Evolutionary conservation across 2,797 vertebrate species (phyloP).

Genomic region (Premnoplex brunnescens): DNA sequence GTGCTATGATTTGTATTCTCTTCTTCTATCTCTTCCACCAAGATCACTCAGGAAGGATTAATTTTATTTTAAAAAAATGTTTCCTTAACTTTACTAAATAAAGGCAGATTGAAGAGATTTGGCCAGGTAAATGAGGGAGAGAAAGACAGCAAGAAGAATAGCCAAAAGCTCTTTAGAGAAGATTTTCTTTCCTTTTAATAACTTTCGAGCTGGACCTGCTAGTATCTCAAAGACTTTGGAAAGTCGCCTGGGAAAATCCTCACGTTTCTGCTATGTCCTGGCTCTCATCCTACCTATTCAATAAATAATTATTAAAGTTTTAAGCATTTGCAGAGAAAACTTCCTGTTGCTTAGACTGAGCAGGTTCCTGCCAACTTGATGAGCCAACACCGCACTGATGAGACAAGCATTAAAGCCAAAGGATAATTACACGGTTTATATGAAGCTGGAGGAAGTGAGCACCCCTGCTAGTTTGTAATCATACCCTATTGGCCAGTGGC

Average conservation of each 20-base stretch:
- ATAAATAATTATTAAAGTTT: conserved; percentile 27
- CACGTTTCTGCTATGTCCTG: not conserved
- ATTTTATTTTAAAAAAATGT: not conserved
- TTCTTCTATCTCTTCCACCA: not conserved
- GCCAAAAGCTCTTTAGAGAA: not conserved
- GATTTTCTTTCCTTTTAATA: not conserved
- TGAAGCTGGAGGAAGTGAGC: not conserved
- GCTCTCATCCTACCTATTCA: conserved; percentile 1
- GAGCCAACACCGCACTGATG: not conserved
- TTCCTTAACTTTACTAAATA: conserved; percentile 3
- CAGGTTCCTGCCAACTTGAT: conserved; percentile 10
- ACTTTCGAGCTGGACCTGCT: not conserved
- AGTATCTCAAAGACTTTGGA: conserved; percentile 3
- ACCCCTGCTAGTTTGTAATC: conserved; percentile 3
- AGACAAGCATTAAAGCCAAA: not conserved
- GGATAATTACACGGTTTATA: not conserved
- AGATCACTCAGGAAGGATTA: not conserved
- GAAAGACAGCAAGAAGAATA: not conserved
- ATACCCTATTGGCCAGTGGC: not conserved
- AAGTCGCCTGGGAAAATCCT: conserved; percentile 5
- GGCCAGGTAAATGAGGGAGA: not conserved
- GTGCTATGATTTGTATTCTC: not conserved
- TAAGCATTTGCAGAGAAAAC: not conserved
- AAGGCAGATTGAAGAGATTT: conserved; percentile 23
- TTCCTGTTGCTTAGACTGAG: not conserved